Evolutionary conservation across 2,113 vertebrate species (phyloP).

Genomic region (Tenrec ecaudatus): DNA sequence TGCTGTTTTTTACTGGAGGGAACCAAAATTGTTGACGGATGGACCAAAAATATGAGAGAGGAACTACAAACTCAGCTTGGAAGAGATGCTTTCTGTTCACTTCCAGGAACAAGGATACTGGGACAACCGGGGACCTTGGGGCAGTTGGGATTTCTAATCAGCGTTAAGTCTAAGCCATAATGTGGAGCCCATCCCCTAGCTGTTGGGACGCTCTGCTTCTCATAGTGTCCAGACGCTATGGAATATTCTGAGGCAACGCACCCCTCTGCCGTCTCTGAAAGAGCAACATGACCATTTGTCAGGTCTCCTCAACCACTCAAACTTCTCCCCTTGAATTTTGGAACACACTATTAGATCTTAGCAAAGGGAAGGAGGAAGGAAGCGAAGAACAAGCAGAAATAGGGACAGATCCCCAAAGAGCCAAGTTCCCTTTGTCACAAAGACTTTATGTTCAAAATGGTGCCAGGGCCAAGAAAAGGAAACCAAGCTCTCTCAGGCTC

Average conservation of each 20-base stretch:
- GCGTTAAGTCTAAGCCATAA: background rate
- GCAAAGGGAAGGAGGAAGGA: background rate
- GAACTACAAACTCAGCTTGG: fast-evolving
- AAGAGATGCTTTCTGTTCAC: background rate
- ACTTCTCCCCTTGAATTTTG: fast-evolving
- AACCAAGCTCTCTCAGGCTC: background rate
- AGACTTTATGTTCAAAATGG: background rate
- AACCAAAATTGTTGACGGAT: background rate
- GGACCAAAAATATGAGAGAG: background rate
- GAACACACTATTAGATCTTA: slow-evolving; percentile 8
- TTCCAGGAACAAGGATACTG: background rate
- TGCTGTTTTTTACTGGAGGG: background rate
- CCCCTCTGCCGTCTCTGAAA: background rate
- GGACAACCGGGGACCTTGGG: too few species aligned
- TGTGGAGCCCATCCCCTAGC: background rate
- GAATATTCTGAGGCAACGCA: background rate
- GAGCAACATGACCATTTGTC: background rate
- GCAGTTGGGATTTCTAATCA: background rate
- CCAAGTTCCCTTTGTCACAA: background rate
- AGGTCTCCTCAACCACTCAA: background rate
- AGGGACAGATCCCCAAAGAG: background rate
- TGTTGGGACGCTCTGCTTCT: background rate
- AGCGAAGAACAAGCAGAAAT: background rate
- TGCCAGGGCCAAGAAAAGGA: background rate
- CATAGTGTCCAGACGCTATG: background rate